Conservation (phyloP, 1,140 invertebrate genomes). For the Lordiphosa stackelbergi region DNA sequence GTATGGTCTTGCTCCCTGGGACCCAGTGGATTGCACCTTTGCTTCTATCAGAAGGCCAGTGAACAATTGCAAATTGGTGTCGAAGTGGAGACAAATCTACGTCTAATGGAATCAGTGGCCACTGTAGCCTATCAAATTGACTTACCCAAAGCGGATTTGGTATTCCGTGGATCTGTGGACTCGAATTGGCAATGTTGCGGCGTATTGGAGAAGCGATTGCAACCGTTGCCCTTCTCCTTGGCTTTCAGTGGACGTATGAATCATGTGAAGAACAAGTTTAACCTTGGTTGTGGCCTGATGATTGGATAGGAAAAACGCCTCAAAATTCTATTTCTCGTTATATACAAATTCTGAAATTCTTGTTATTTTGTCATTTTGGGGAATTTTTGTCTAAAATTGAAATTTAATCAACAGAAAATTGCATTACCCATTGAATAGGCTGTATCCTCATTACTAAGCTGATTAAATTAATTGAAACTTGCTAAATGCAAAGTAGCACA, state of each 20-base stretch:
- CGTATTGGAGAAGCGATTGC: conserved; percentile 94
- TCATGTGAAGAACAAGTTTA: conserved; percentile 91
- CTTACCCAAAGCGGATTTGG: conserved; percentile 96
- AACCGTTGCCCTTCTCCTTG: conserved; percentile 95
- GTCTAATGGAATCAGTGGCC: conserved; percentile 93
- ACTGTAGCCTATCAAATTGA: conserved; percentile 98
- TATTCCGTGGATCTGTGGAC: conserved; percentile 95
- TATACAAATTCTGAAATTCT: not conserved
- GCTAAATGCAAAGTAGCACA: not conserved
- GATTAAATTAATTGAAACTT: conserved; percentile 13
- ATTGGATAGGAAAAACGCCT: conserved; percentile 82
- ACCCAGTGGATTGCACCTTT: conserved; percentile 87
- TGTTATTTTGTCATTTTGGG: not conserved
- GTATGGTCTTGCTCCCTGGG: conserved; percentile 87
- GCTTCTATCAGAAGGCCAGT: conserved; percentile 96
- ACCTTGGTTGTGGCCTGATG: conserved; percentile 91
- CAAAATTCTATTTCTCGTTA: conserved; percentile 1
- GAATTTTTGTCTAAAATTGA: too few species aligned
- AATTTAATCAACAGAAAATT: conserved; percentile 2
- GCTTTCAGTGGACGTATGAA: conserved; percentile 94
- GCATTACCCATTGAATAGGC: conserved; percentile 5
- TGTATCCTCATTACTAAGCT: conserved; percentile 13
- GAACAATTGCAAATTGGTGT: conserved; percentile 92
- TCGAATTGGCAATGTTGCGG: conserved; percentile 97
- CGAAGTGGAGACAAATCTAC: conserved; percentile 90